Percentiles rank a stretch among this genome's conserved stretches.
Evolutionary conservation across 2,113 vertebrate genomes (phyloP).

Genomic region (Sclerurus mexicanus): DNA sequence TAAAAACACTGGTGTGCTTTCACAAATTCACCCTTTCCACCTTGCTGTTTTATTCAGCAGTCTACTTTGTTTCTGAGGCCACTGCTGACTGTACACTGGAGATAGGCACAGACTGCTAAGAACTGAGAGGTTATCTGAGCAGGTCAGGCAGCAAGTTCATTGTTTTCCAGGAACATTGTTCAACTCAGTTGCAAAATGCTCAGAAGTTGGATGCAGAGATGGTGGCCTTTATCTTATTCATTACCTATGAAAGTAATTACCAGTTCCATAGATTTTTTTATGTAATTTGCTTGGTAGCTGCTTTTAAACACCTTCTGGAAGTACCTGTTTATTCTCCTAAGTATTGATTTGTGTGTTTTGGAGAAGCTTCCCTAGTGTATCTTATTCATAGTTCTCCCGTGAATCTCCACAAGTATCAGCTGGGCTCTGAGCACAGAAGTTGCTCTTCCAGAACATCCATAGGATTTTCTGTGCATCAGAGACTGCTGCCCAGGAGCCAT

Average conservation of each 20-base stretch:
- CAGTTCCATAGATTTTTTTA: neutral
- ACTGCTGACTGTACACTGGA: neutral
- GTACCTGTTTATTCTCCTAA: neutral
- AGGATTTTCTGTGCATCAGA: neutral
- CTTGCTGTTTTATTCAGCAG: neutral
- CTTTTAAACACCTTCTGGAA: neutral
- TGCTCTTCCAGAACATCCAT: neutral
- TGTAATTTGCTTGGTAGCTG: neutral
- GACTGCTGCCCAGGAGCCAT: neutral
- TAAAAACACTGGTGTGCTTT: neutral
- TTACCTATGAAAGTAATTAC: neutral
- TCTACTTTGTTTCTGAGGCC: neutral
- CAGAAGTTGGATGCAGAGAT: neutral
- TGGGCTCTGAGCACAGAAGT: rapidly evolving
- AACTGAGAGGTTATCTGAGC: neutral
- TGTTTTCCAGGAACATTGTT: constrained; percentile 8
- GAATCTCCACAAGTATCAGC: neutral
- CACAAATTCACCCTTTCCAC: neutral
- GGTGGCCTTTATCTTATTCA: neutral
- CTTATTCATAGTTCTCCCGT: neutral
- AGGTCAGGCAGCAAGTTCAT: neutral
- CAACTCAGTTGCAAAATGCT: rapidly evolving
- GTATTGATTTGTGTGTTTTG: rapidly evolving
- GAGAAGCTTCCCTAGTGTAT: neutral
- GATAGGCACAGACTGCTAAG: neutral